phyloP scores from a whole-genome alignment of 2,888 invertebrate genomes.

The Tanytarsus gracilentus region DNA sequence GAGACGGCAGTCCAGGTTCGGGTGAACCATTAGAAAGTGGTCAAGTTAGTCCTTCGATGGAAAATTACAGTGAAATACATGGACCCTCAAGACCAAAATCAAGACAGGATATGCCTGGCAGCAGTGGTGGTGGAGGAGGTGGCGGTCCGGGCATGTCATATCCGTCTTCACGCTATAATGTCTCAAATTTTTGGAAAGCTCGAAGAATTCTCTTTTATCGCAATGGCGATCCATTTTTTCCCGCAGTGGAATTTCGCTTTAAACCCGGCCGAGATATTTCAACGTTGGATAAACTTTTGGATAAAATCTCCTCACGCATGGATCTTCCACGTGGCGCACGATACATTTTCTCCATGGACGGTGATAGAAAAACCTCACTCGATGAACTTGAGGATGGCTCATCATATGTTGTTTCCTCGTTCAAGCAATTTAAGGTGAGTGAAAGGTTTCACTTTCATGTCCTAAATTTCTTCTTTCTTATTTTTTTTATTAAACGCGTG shows the following conservation, averaged over 20 bases:
- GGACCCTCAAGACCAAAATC: constrained; percentile 41
- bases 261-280: constrained; percentile 82
- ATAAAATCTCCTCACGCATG: constrained; percentile 77
- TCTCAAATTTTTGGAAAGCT: constrained; percentile 80
- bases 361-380: constrained; percentile 70
- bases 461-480: not conserved
- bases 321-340: constrained; percentile 81
- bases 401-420: constrained; percentile 86
- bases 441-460: constrained; percentile 6
- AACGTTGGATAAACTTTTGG: constrained; percentile 73
- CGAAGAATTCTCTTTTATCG: constrained; percentile 81
- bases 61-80: constrained; percentile 49
- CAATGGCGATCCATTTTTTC: constrained; percentile 88
- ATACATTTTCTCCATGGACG: constrained; percentile 87
- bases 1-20: constrained; percentile 12
- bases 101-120: constrained; percentile 38
- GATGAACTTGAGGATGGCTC: constrained; percentile 86
- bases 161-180: constrained; percentile 51
- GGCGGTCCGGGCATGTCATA: constrained; percentile 41
- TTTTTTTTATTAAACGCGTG: not conserved
- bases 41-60: constrained; percentile 39
- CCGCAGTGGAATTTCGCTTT: constrained; percentile 79
- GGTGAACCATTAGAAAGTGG: constrained; percentile 32
- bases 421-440: constrained; percentile 81
- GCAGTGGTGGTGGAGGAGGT: constrained; percentile 42